A percentile compares a stretch with the other conserved stretches of the same genome.
These are phyloP conservation scores for Itoplectis maculator DNA, from an alignment of 2,888 invertebrate species.

Conservation along the genomic window DNA sequence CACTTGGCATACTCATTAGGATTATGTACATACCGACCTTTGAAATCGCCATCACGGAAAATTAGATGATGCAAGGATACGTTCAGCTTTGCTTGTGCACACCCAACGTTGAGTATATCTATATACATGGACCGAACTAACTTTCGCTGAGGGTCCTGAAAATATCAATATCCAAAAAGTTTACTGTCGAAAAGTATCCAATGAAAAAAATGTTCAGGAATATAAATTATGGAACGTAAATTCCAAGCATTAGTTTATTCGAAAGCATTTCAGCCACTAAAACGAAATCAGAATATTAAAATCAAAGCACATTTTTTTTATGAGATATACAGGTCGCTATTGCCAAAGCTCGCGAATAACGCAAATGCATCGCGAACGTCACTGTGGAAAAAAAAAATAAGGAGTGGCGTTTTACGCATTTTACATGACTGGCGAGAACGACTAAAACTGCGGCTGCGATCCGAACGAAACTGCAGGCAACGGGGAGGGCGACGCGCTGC, in stretches of 20 bases:
- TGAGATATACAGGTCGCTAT: no score
- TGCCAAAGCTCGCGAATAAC: background rate
- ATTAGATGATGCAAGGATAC: constrained; percentile 12
- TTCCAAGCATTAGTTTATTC: no score
- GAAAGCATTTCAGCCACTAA: no score
- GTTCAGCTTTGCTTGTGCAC: background rate
- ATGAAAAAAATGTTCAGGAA: no score
- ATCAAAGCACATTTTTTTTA: no score
- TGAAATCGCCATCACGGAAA: constrained; percentile 40
- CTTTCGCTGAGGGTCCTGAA: no score
- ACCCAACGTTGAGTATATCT: no score
- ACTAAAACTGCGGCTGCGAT: constrained; percentile 9
- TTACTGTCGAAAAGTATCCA: no score
- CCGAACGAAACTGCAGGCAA: constrained; percentile 53
- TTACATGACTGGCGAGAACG: constrained; percentile 36
- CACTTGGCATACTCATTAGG: background rate
- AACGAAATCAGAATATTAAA: no score
- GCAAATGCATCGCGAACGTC: constrained; percentile 3
- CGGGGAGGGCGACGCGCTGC: constrained; percentile 41
- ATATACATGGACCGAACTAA: no score
- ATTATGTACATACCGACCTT: constrained; percentile 5
- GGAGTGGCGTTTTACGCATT: constrained; percentile 13
- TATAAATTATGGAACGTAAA: no score
- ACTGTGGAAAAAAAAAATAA: background rate
- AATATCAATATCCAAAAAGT: no score